Evolutionary conservation across 2,888 invertebrate species (phyloP), one percentile per base, ranked within the genome.

Genomic region (Acrobasis suavella): DNA sequence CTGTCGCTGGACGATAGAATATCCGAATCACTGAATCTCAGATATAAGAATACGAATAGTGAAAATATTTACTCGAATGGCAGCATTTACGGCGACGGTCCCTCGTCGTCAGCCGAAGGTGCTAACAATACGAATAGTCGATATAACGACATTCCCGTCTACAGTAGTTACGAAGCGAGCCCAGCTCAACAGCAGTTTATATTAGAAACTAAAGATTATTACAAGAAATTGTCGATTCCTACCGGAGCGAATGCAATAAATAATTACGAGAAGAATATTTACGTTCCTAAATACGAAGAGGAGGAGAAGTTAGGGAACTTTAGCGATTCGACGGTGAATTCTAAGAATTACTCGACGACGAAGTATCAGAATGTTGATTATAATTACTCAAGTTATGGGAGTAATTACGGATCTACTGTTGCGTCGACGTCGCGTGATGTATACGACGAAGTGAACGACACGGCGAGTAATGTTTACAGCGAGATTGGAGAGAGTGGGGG

Each of bases 1-100:
- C 85, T 91, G 86, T 92, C 92, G 59, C 77, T 92, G 65, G 92
- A 92, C 72, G 92, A 92, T 68, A 82, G 83, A 83, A 91, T 92
- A 67, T 92, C 92, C 0, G 89, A 89, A 79, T 92, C 92, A 7
- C 69, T 92, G 72, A 92, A 92, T 81, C 89, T 92, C 75, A 85
- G 89, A 79, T 82, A 83, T 51, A 91, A 89, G 64, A 88, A 87
- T 63, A 85, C 81, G 3, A 88, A 89, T 64, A 78, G 74, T 60
- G 89, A 91, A 58, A 84, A 82, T 49, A 67, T 85, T 39, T 90
- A 90, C 67, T 78, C 83, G 2, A 89, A 89, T 62, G 79, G 72
- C 12, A 70, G 67, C 50, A 59, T 73, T 0, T 82, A 79, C 65
- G 75, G 67, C 17, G 72, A 71, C 7, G 72, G 69, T 0, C 76